Base-by-base conservation (phyloP, 2,113 vertebrate species). In the Hemichromis elongatus region DNA sequence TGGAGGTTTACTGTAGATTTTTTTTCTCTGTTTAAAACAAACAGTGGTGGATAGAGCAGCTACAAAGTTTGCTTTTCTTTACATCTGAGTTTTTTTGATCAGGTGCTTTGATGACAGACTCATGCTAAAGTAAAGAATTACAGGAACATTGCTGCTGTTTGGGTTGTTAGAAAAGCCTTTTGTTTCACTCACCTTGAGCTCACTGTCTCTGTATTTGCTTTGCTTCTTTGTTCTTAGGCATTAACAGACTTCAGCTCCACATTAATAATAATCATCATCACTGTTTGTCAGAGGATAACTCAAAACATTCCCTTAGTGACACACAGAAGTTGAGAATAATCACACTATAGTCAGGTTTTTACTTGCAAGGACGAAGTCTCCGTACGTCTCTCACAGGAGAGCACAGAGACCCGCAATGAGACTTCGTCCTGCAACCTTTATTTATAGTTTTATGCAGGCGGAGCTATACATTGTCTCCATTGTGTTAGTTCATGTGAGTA, bases 1-100 rank as follows among this genome's bases (percentile, higher is more conserved):
- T 28, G 55, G 1, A 56, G 55, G 13, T 0, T 56, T 56, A 56
- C 7, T 56, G 13, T 7, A 5, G 13, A 56, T 56, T 9, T 56
- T 3, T 45, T 56, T 1, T 28, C 13, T 26, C 0, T 56, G 55
- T 56, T 56, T 56, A 56, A 28, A 28, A 56, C 2, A 56, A 56
- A 56, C 26, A 2, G 24, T 0, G 0, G 24, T 28, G 4, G 24
- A 57, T 57, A 0, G 55, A 57, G 24, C 13, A 28, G 55, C 55
- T 57, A 24, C 0, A 57, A 7, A 57, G 2, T 28, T 57, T 57
- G 2, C 24, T 57, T 57, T 9, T 0, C 24, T 57, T 57, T 24
- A 57, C 1, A 1, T 0, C 0, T 0, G 21, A 56, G 55, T 57
- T 57, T 57, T 57, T 0, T 3, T 57, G 0, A 57, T 57, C 2